Base-by-base conservation (phyloP, 2,888 invertebrate species). In the Pardosa pseudoannulata region DNA sequence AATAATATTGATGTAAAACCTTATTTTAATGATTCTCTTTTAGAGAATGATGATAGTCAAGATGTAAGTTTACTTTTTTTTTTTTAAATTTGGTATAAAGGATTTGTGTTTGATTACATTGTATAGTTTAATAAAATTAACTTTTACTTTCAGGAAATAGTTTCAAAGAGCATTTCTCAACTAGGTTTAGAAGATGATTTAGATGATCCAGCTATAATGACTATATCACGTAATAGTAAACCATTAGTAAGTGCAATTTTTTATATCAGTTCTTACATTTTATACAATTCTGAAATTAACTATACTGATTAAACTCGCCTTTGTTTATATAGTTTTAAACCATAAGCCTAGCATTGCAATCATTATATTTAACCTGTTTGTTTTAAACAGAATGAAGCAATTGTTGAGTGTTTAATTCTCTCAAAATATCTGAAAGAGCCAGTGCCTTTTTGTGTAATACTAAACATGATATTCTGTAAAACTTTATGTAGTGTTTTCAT, bases 131-230 rank as follows among this genome's bases (percentile, higher is more conserved):
- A 68, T 7, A 0, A 11, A 27, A 6, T 70, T 9, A 7, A 28
- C 19, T 70, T 62, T 36, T 41, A 23, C n/a, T 76, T 78, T 56
- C 76, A 89, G 80, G 89, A 89, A 73, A 86, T 89, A 19, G 83
- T 91, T 23, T 91, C 91, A 75, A 90, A 91, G 67, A 91, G 90
- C 78, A 90, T 92, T 67, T 90, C 90, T 0, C 90, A 91, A 74
- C 89, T 91, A 19, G 90, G 91, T 7, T 83, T 91, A 79, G 91
- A 91, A 78, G 91, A 91, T 75, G 88, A 88, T 41, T 88, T 89
- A 36, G 90, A 90, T 76, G 90, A 90, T 76, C 89, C 89, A 31
- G 90, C 90, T 32, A 89, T 89, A 41, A 89, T 89, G 88, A 88
- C 87, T 28, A 41, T 87, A 56, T 68, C 78, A 23, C 79, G 81